Evolutionary conservation across 2,113 vertebrate species (phyloP).

Genomic region (Alligator mississippiensis): DNA sequence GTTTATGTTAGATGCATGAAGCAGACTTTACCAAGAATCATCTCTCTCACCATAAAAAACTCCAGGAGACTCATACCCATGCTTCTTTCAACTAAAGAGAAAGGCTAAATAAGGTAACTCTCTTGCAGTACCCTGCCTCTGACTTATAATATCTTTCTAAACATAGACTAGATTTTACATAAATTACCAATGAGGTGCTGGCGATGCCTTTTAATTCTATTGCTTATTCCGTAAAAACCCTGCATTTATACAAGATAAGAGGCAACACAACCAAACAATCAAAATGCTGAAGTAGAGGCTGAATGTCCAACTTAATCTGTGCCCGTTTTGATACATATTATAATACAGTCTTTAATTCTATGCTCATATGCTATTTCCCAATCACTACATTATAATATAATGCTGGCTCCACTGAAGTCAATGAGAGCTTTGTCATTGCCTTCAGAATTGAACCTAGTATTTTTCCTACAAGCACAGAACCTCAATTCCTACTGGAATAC

Average conservation of each 20-base stretch:
- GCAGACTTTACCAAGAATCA: neutral
- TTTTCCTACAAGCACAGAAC: neutral
- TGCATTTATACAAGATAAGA: neutral
- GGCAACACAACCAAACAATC: neutral
- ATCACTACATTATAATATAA: neutral
- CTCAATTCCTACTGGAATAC: neutral
- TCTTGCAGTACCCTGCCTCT: neutral
- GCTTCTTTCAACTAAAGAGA: neutral
- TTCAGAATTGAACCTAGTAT: neutral
- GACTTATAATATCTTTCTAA: neutral
- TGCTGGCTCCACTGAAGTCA: neutral
- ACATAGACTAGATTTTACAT: neutral
- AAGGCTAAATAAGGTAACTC: neutral
- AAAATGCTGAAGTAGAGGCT: neutral
- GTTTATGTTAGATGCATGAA: neutral
- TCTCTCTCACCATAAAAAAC: neutral
- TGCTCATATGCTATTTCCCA: neutral
- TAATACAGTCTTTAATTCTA: neutral
- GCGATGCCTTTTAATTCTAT: neutral
- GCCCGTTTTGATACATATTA: neutral
- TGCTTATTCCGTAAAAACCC: neutral
- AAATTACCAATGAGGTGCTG: neutral
- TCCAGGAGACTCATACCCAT: neutral
- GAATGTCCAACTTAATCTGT: neutral
- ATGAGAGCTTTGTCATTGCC: neutral